phyloP scores from a whole-genome alignment of 2,113 vertebrate genomes.

The Centropus bengalensis region DNA sequence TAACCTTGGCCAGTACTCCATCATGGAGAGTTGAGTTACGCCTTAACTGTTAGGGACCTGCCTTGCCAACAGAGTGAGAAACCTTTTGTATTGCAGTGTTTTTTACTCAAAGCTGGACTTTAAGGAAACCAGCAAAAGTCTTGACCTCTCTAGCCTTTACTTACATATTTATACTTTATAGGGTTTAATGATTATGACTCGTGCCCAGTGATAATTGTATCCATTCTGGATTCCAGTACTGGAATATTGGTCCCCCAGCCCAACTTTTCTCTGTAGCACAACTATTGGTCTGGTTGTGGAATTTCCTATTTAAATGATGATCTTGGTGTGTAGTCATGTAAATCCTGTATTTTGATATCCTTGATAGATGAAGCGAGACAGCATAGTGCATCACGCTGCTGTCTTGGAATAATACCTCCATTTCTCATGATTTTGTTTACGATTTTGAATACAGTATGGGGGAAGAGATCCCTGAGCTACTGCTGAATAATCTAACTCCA shows the following conservation, averaged over 20 bases:
- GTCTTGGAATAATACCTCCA: not conserved
- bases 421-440: constrained; percentile 43
- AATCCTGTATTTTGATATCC: constrained; percentile 15
- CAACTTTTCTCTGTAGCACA: not conserved
- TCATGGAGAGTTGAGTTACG: not conserved
- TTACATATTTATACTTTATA: not conserved
- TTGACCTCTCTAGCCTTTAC: not conserved
- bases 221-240: not conserved
- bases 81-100: not conserved
- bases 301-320: not conserved
- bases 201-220: not conserved
- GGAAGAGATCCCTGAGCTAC: constrained; percentile 6
- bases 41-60: not conserved
- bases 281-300: not conserved
- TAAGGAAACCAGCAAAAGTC: not conserved
- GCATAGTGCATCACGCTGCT: not conserved
- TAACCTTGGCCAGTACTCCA: not conserved
- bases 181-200: not conserved
- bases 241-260: not conserved
- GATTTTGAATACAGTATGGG: not conserved
- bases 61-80: not conserved
- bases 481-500: constrained; percentile 24
- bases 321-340: not conserved
- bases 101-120: not conserved
- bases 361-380: not conserved